phyloP scores from a whole-genome alignment of 1,140 invertebrate species.

The Heliconius himera region DNA sequence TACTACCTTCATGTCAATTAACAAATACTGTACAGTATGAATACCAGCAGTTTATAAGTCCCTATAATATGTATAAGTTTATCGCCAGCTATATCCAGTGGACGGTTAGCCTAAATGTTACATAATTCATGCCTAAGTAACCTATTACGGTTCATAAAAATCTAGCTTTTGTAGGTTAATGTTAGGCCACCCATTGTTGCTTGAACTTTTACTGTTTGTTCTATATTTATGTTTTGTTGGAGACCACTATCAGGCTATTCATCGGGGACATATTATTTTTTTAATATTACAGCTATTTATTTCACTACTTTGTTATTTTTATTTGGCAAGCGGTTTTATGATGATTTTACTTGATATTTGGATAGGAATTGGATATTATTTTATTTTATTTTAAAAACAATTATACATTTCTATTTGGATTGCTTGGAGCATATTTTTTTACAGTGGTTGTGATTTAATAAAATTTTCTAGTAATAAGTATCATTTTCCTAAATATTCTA shows the following conservation, averaged over 20 bases:
- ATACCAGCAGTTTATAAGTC: too few relatives aligned
- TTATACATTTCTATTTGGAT: background rate
- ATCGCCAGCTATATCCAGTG: background rate
- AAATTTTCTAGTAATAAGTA: too few relatives aligned
- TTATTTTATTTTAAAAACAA: background rate
- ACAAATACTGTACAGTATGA: too few relatives aligned
- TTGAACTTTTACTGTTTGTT: constrained; percentile 14
- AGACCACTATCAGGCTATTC: background rate
- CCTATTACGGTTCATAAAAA: constrained; percentile 16
- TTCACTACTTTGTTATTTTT: background rate
- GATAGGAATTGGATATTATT: background rate
- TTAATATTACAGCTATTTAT: constrained; percentile 11
- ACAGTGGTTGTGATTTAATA: too few relatives aligned
- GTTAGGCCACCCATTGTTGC: constrained; percentile 6
- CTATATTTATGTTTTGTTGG: constrained; percentile 3
- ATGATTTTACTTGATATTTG: background rate
- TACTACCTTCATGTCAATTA: too few relatives aligned
- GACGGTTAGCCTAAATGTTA: background rate
- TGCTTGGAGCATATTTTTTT: too few relatives aligned
- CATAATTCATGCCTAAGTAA: constrained; percentile 17
- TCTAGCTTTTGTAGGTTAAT: constrained; percentile 22
- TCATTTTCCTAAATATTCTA: too few relatives aligned
- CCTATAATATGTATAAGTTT: background rate
- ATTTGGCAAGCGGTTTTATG: background rate
- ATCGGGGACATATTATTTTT: constrained; percentile 1